phyloP scores from a whole-genome alignment of 2,888 invertebrate genomes.

The Ormyrus thymus region DNA sequence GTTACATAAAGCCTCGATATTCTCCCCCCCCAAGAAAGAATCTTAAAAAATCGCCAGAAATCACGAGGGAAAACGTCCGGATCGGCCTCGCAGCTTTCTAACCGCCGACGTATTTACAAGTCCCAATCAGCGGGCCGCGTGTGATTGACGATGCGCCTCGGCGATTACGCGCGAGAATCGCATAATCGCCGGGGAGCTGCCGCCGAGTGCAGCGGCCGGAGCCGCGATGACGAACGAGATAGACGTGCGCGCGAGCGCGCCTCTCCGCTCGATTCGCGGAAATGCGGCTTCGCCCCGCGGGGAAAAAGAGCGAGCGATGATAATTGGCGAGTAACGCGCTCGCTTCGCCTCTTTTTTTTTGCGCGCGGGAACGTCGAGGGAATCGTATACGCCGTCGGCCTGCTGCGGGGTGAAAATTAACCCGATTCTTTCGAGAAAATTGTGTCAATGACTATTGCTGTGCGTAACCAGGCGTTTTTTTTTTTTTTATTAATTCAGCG shows the following conservation, averaged over 20 bases:
- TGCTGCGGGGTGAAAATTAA: no score
- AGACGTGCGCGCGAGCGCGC: not conserved
- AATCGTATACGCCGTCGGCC: no score
- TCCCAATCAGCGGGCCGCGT: slow-evolving; percentile 21
- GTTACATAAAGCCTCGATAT: not conserved
- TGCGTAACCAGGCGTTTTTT: no score
- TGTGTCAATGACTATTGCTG: no score
- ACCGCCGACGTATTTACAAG: slow-evolving; percentile 15
- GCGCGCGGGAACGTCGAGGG: no score
- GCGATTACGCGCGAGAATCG: slow-evolving; percentile 30
- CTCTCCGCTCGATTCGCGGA: slow-evolving; percentile 8
- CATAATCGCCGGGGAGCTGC: slow-evolving; percentile 4
- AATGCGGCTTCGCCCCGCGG: not conserved
- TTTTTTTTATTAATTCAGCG: no score
- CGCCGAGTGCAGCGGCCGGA: slow-evolving; percentile 2
- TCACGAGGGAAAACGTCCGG: not conserved
- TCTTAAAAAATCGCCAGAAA: not conserved
- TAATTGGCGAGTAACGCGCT: not conserved
- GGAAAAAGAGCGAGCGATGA: not conserved
- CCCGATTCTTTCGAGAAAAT: no score
- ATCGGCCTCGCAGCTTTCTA: slow-evolving; percentile 12
- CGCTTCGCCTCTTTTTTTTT: no score
- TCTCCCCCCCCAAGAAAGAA: no score
- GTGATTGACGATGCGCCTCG: slow-evolving; percentile 37
- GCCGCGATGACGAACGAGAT: slow-evolving; percentile 26